Evolutionary conservation across 2,113 vertebrate species (phyloP).

Genomic region (Hippocampus guttulatus): DNA sequence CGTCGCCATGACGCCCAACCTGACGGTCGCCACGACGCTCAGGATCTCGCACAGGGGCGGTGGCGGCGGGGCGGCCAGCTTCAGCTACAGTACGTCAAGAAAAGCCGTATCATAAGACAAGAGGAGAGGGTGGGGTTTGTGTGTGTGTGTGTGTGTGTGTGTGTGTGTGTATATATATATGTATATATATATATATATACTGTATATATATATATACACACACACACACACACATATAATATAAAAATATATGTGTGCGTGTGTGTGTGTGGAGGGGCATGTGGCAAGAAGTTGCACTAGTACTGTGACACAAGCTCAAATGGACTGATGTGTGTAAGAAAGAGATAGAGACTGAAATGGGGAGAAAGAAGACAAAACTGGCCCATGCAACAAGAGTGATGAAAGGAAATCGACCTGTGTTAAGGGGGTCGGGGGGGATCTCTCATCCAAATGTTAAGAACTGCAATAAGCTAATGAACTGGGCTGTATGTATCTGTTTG

Average conservation of each 20-base stretch:
- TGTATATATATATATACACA: no score
- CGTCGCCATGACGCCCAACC: slow-evolving; percentile 69
- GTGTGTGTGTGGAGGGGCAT: background rate
- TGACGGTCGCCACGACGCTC: slow-evolving; percentile 72
- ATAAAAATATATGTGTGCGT: no score
- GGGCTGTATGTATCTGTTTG: slow-evolving; percentile 9
- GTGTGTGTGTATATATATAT: no score
- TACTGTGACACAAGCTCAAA: background rate
- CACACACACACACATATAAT: no score
- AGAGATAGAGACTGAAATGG: background rate
- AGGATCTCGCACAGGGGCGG: slow-evolving; percentile 81
- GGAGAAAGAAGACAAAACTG: background rate
- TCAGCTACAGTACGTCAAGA: slow-evolving; percentile 79
- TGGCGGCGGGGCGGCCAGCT: slow-evolving; percentile 62
- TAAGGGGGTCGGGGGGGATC: background rate
- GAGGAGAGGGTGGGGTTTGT: no score
- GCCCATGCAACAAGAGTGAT: background rate
- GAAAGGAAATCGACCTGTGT: background rate
- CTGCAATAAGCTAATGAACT: slow-evolving; percentile 54
- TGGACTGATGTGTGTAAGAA: background rate
- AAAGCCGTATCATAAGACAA: slow-evolving; percentile 65
- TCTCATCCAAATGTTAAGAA: slow-evolving; percentile 22
- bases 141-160: no score
- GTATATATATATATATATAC: no score
- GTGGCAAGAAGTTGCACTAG: slow-evolving; percentile 30